Evolutionary conservation across 2,113 vertebrate species (phyloP), one percentile per base, ranked within the genome.

Genomic region (Paedocypris sp.): DNA sequence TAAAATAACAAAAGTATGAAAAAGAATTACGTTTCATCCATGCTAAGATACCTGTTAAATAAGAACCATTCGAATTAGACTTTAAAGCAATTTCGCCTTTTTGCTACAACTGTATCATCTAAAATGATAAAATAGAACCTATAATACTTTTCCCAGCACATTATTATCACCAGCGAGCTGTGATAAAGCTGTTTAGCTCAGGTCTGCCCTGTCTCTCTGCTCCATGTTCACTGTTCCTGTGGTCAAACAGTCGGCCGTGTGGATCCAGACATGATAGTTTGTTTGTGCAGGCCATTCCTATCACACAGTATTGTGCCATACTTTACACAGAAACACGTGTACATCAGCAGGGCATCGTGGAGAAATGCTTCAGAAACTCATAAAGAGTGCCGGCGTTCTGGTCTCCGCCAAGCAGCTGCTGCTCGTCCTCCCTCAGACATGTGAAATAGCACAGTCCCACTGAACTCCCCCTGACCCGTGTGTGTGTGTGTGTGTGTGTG

Each of bases 381-480:
- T 67, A 45, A 45, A 54, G 31, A 12, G 10, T 19, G 23, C 13
- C 52, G 31, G 25, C 23, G 19, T 60, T 29, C 32, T 20, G 50
- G 4, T 7, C n/a, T 36, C 42, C n/a, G 46, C 29, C 32, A 15
- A 15, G 35, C 26, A 53, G 51, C 58, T 35, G 52, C 54, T 42
- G 29, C 23, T 26, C 20, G n/a, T 11, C 48, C 63, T 62, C 46
- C 58, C 58, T 57, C 39, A 66, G 19, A 53, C 38, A 51, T 46
- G 43, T 46, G 45, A 69, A 52, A 39, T 26, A 48, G 31, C 43
- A 45, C 51, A 69, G 39, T 39, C 28, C 48, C 3, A 51, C 39
- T 45, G 28, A 29, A 58, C 52, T 59, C 39, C 33, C 28, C 45
- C 58, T 49, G 15, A 28, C 47, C 20, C 52, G 18, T n/a, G 22